A percentile compares a stretch with the other conserved stretches of the same genome.
These are phyloP conservation scores for Megaceryle alcyon DNA, from an alignment of 2,797 vertebrate genomes.

Conservation along the genomic window DNA sequence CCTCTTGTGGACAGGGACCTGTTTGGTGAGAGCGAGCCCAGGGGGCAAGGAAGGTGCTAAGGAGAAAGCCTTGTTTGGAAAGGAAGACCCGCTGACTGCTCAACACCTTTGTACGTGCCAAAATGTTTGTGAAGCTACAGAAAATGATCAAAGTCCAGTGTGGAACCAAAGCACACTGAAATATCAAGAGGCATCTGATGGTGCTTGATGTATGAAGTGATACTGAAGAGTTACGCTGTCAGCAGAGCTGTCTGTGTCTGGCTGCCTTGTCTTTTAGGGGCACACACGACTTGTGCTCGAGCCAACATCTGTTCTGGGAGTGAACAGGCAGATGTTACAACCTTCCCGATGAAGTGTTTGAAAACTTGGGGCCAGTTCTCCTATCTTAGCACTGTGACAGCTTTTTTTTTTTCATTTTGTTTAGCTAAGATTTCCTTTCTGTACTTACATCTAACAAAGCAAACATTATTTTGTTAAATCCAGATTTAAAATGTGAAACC, in stretches of 20 bases:
- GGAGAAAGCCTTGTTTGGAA: not conserved
- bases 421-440: not conserved
- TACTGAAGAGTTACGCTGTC: too few species aligned
- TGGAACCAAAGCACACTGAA: not conserved
- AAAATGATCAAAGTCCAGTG: rapidly evolving
- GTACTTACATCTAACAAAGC: not conserved
- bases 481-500: not conserved
- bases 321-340: not conserved
- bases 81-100: not conserved
- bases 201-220: not conserved
- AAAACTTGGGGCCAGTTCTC: not conserved
- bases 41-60: too few species aligned
- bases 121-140: too few species aligned
- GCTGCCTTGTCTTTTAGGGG: not conserved
- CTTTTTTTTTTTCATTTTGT: not conserved
- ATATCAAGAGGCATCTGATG: not conserved
- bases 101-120: rapidly evolving
- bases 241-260: not conserved
- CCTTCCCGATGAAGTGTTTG: not conserved
- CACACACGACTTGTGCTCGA: rapidly evolving
- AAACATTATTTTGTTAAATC: not conserved
- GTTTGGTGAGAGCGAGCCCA: rapidly evolving
- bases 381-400: not conserved
- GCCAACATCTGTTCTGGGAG: not conserved
- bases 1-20: not conserved